Base-by-base conservation (phyloP, 2,888 invertebrate genomes). In the Cetonia aurata region DNA sequence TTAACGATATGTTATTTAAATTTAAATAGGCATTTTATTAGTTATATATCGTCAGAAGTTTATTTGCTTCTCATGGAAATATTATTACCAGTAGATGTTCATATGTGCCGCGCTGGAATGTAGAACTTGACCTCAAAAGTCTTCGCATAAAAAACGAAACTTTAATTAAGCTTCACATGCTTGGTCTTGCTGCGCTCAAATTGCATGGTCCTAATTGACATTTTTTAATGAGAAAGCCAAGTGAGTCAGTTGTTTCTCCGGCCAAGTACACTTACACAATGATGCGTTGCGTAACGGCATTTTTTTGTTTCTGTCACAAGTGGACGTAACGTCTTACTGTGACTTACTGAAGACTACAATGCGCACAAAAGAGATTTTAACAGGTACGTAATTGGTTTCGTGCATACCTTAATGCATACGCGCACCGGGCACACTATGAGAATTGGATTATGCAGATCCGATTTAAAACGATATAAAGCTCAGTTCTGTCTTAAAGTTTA, bases 171-270 rank as follows among this genome's bases (percentile, higher is more conserved):
- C 19, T 25, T 42, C 48, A 41, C 33, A 41, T 53, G 42, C 6
- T 53, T 53, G 44, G 1, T 8, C 57, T 42, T 56, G 55, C 55
- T 56, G 55, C 9, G 67, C 56, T 57, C 56, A 46, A 69, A 42
- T 33, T 69, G 62, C 69, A 42, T 42, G 55, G 52, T 37, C 50
- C 33, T 69, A 69, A 69, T 69, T 69, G 69, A 69, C 69, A 62
- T 60, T 52, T 69, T 66, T 42, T 62, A 57, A 67, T 57, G 56
- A 57, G 67, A 67, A 67, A 67, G n/a, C 67, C 41, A 67, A 67
- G 57, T 56, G 67, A 67, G 48, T 67, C 67, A 57, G 67, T 67
- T 67, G 67, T 67, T 67, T 67, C 60, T n/a, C 48, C 60, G n/a
- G 37, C 62, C 33, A 19, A 65, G 50, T 65, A 65, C 33, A 67